phyloP scores from a whole-genome alignment of 2,888 invertebrate genomes.

The Ophonus ardosiacus region DNA sequence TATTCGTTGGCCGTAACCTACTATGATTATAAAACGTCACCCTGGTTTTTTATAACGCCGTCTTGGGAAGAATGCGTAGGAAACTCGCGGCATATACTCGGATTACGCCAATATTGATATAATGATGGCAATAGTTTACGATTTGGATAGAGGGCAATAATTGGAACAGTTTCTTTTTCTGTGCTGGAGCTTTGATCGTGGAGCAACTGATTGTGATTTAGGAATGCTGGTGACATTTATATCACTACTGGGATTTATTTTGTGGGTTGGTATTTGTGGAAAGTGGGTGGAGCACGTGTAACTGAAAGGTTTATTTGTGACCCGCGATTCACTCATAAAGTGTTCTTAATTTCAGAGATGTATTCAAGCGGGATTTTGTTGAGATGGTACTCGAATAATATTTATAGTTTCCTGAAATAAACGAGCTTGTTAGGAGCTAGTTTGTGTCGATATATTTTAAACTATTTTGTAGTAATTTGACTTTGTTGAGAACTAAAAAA shows the following conservation, averaged over 20 bases:
- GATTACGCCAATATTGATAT: slow-evolving; percentile 61
- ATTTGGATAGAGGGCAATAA: slow-evolving; percentile 50
- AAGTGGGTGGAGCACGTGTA: slow-evolving; percentile 57
- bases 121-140: slow-evolving; percentile 32
- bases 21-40: slow-evolving; percentile 51
- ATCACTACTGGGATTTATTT: slow-evolving; percentile 55
- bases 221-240: slow-evolving; percentile 58
- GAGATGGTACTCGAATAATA: slow-evolving; percentile 19
- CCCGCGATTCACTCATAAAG: background rate
- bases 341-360: slow-evolving; percentile 46
- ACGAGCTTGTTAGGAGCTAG: slow-evolving; percentile 37
- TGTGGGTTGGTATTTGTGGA: slow-evolving; percentile 19
- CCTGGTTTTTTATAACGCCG: slow-evolving; percentile 38
- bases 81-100: slow-evolving; percentile 38
- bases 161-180: slow-evolving; percentile 56
- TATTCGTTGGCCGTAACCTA: slow-evolving; percentile 37
- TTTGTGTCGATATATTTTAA: slow-evolving; percentile 10
- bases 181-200: slow-evolving; percentile 32
- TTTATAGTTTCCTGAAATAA: slow-evolving; percentile 55
- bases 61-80: slow-evolving; percentile 56
- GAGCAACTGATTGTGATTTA: slow-evolving; percentile 63
- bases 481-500: too few relatives aligned
- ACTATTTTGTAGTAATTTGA: too few relatives aligned
- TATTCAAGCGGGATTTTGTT: slow-evolving; percentile 45
- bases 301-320: slow-evolving; percentile 18